phyloP scores from a whole-genome alignment of 1,140 invertebrate species.

The Rhizoglyphus robini region DNA sequence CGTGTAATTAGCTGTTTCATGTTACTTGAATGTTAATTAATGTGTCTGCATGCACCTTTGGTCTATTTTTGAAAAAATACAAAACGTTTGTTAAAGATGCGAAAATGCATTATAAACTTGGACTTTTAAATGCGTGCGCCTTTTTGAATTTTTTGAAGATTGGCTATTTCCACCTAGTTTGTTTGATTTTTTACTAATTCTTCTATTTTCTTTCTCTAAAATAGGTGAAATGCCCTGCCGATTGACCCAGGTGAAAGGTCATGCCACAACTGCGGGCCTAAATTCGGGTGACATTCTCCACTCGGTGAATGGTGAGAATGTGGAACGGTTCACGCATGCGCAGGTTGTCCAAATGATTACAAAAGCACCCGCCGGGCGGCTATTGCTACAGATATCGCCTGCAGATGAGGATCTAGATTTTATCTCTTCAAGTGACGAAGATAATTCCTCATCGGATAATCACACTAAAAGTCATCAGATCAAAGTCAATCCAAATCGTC shows the following conservation, averaged over 20 bases:
- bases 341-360: slow-evolving; percentile 81
- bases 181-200: not conserved
- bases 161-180: not conserved
- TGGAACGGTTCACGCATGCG: slow-evolving; percentile 74
- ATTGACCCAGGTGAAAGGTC: slow-evolving; percentile 53
- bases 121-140: no score
- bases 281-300: slow-evolving; percentile 78
- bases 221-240: slow-evolving; percentile 59
- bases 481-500: not conserved
- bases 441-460: slow-evolving; percentile 26
- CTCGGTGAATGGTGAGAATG: slow-evolving; percentile 74
- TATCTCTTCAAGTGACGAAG: not conserved
- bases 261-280: slow-evolving; percentile 67
- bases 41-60: no score
- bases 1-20: no score
- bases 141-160: no score
- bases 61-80: no score
- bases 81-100: no score
- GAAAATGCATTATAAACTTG: no score
- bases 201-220: not conserved
- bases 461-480: slow-evolving; percentile 1
- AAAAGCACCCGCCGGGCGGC: slow-evolving; percentile 53
- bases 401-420: slow-evolving; percentile 21
- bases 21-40: no score
- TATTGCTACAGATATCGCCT: slow-evolving; percentile 61